These are phyloP conservation scores for Polyodon spathula DNA, from an alignment of 2,113 vertebrate species.

Conservation along the genomic window DNA sequence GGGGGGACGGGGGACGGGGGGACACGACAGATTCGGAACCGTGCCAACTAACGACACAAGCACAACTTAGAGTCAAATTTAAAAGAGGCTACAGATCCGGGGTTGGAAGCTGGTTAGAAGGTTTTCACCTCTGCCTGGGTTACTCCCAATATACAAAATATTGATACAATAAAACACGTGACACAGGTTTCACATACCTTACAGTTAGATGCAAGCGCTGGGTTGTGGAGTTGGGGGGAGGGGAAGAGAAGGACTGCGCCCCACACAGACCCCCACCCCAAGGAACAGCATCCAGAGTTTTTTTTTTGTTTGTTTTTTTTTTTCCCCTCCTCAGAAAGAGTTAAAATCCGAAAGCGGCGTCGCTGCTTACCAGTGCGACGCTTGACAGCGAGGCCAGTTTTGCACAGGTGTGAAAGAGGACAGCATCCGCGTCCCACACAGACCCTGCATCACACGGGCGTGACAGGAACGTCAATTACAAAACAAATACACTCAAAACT, in stretches of 20 bases:
- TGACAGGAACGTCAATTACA: conserved; percentile 82
- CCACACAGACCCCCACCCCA: not conserved
- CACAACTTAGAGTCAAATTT: too few relatives aligned
- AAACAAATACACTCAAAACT: conserved; percentile 47
- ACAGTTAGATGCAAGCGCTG: conserved; percentile 52
- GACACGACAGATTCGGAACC: too few relatives aligned
- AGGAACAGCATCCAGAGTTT: not conserved
- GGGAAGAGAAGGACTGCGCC: not conserved
- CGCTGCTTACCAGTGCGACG: conserved; percentile 65
- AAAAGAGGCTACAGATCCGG: too few relatives aligned
- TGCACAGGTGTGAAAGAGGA: conserved; percentile 82
- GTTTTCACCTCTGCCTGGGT: too few relatives aligned
- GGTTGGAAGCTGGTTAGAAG: too few relatives aligned
- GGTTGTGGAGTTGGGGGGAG: not conserved
- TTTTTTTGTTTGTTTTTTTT: conserved; percentile 33
- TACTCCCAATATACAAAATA: conserved; percentile 43
- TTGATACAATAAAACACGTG: too few relatives aligned
- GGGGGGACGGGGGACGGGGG: too few relatives aligned
- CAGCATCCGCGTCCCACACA: conserved; percentile 83
- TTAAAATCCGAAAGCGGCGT: too few relatives aligned
- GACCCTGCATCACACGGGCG: conserved; percentile 95
- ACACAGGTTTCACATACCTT: too few relatives aligned
- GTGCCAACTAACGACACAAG: too few relatives aligned
- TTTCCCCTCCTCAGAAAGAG: too few relatives aligned
- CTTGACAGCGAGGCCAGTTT: conserved; percentile 68